Base-by-base conservation (phyloP, 2,113 vertebrate genomes). In the Boleophthalmus pectinirostris region DNA sequence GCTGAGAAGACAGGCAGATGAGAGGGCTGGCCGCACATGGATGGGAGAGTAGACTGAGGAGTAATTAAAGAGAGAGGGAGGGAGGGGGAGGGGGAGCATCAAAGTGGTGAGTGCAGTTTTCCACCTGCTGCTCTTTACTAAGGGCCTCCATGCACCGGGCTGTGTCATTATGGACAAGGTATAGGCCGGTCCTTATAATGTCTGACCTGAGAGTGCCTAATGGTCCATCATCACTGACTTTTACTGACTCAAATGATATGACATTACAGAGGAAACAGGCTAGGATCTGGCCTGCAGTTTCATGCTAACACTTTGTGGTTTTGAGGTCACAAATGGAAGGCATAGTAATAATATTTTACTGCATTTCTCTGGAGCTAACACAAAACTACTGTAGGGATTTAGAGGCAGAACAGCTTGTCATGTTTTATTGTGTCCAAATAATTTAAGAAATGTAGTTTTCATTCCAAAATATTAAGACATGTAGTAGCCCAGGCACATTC, bases 31-130 rank as follows among this genome's bases (percentile, higher is more conserved):
- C 73, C 70, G 58, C 79, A 84, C 70, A 77, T 80, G 81, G 84
- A 87, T 45, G 51, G 75, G 68, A 83, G 83, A 84, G 73, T 83
- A 77, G 72, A 78, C 76, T 74, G 75, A 69, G 70, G 64, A 73
- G 77, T 93, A 92, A 93, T 93, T 91, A 93, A 75, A 92, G 91
- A 87, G 73, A 3, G 71, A 72, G 72, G 72, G 49, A 53, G 63
- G 68, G 29, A 72, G 72, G 72, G 49, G 47, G 63, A 66, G 29
- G 10, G 38, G 78, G 66, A 69, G 66, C 88, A 89, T 90, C 89
- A 85, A 90, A 90, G 84, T 64, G 56, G 46, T 7, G 70, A 75
- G 66, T 72, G 73, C 63, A 77, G 83, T 77, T 80, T 82, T 74
- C 87, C 85, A 90, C 87, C 87, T 89, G 87, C 73, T 79, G 73